Evolutionary conservation across 2,113 vertebrate genomes (phyloP).

Genomic region (Lates calcarifer): DNA sequence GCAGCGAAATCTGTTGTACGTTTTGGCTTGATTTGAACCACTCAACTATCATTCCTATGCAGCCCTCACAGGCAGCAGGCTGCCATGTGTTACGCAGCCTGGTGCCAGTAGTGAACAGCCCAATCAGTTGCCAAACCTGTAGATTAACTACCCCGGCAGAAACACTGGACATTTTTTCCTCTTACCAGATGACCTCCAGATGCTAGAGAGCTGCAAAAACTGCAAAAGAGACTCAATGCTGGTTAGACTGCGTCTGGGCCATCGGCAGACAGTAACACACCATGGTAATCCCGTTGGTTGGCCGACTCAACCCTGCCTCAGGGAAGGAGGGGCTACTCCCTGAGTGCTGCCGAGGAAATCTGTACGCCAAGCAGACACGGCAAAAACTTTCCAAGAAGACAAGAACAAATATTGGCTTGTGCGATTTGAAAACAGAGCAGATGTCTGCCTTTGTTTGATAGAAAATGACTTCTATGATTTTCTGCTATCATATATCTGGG

Average conservation of each 20-base stretch:
- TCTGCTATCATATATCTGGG: slow-evolving; percentile 52
- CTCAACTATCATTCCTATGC: slow-evolving; percentile 72
- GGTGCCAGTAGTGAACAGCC: slow-evolving; percentile 65
- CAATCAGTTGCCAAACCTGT: slow-evolving; percentile 69
- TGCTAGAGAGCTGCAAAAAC: slow-evolving; percentile 66
- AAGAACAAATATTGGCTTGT: slow-evolving; percentile 69
- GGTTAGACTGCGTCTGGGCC: slow-evolving; percentile 62
- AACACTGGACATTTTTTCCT: slow-evolving; percentile 59
- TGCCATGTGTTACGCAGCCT: slow-evolving; percentile 64
- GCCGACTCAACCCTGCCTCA: slow-evolving; percentile 64
- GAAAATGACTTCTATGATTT: slow-evolving; percentile 51
- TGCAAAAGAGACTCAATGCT: slow-evolving; percentile 62
- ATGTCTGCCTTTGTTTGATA: slow-evolving; percentile 57
- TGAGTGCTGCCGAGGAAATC: slow-evolving; percentile 67
- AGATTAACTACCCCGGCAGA: slow-evolving; percentile 71
- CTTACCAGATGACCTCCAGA: slow-evolving; percentile 66
- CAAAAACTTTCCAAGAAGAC: slow-evolving; percentile 70
- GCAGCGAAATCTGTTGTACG: slow-evolving; percentile 59
- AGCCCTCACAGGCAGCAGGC: slow-evolving; percentile 62
- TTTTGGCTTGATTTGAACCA: slow-evolving; percentile 69
- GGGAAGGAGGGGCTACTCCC: slow-evolving; percentile 65
- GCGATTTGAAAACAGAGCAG: slow-evolving; percentile 61
- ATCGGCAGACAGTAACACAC: slow-evolving; percentile 73
- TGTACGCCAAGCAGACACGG: slow-evolving; percentile 59
- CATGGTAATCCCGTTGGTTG: slow-evolving; percentile 79